phyloP scores from a whole-genome alignment of 2,797 vertebrate species.

The Falco concolor region DNA sequence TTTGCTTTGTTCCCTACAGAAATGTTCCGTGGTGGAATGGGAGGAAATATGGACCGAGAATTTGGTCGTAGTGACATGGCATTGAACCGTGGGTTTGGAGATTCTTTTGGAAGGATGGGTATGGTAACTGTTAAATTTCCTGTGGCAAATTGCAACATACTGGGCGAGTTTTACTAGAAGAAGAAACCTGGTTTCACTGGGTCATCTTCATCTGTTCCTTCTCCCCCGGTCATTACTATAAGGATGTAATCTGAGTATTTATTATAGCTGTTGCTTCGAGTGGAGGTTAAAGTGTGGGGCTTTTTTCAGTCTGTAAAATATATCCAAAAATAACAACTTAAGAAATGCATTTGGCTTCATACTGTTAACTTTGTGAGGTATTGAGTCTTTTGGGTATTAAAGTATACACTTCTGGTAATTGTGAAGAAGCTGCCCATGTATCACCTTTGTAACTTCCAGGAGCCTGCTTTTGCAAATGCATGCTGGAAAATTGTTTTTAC shows the following conservation, averaged over 20 bases:
- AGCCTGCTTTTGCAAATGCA: neutral
- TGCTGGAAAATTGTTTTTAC: neutral
- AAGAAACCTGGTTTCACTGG: neutral
- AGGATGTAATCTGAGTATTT: neutral
- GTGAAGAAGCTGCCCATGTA: neutral
- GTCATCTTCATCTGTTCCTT: neutral
- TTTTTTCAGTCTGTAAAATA: neutral
- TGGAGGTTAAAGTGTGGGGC: neutral
- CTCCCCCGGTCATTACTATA: neutral
- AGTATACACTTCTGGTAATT: neutral
- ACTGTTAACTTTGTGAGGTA: neutral
- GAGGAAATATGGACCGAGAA: constrained; percentile 89
- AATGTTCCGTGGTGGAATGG: constrained; percentile 90
- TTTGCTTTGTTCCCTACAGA: constrained; percentile 72
- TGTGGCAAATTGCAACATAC: neutral
- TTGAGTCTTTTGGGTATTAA: neutral
- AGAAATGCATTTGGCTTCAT: neutral
- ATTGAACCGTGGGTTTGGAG: constrained; percentile 90
- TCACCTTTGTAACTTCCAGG: neutral
- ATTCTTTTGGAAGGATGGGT: constrained; percentile 95
- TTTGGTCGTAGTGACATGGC: constrained; percentile 89
- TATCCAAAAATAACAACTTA: neutral
- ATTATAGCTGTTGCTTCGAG: neutral
- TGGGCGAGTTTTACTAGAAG: neutral
- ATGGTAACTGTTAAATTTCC: constrained; percentile 43